phyloP scores from a whole-genome alignment of 37 sponge, comb jelly and placozoan genomes.

The Diacarnus erythraeanus region DNA sequence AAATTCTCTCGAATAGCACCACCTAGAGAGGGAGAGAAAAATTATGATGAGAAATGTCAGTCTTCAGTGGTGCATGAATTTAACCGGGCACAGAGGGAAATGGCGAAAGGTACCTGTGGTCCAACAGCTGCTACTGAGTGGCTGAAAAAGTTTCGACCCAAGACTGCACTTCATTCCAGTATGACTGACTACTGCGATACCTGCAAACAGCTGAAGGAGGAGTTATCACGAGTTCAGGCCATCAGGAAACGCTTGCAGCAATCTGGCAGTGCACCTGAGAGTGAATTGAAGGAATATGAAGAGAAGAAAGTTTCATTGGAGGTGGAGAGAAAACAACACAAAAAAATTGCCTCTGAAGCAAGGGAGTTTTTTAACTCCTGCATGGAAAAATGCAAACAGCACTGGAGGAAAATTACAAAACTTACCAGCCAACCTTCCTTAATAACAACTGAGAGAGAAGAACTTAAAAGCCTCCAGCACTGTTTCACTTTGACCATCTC shows the following conservation, averaged over 20 bases:
- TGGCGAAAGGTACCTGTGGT: constrained; percentile 9
- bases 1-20: too few species aligned
- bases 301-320: constrained; percentile 15
- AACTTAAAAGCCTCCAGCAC: constrained; percentile 7
- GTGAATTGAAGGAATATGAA: constrained; percentile 4
- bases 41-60: constrained; percentile 15
- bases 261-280: constrained; percentile 30
- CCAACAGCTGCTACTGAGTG: constrained; percentile 32
- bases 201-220: constrained; percentile 11
- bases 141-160: constrained; percentile 45
- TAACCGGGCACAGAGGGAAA: constrained; percentile 49
- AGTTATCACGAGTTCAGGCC: too few species aligned
- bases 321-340: constrained; percentile 25
- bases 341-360: constrained; percentile 14
- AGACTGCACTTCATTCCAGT: constrained; percentile 28
- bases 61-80: constrained; percentile 39
- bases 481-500: constrained; percentile 12
- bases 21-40: too few species aligned
- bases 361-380: constrained; percentile 26
- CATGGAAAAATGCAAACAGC: constrained; percentile 1
- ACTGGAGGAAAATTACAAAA: constrained; percentile 25
- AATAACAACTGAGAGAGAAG: background rate
- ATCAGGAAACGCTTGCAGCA: constrained; percentile 24
- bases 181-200: constrained; percentile 61
- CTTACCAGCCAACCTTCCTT: background rate